Evolutionary conservation across 2,797 vertebrate species (phyloP), one percentile per base, ranked within the genome.

Genomic region (Cossypha dichroa): DNA sequence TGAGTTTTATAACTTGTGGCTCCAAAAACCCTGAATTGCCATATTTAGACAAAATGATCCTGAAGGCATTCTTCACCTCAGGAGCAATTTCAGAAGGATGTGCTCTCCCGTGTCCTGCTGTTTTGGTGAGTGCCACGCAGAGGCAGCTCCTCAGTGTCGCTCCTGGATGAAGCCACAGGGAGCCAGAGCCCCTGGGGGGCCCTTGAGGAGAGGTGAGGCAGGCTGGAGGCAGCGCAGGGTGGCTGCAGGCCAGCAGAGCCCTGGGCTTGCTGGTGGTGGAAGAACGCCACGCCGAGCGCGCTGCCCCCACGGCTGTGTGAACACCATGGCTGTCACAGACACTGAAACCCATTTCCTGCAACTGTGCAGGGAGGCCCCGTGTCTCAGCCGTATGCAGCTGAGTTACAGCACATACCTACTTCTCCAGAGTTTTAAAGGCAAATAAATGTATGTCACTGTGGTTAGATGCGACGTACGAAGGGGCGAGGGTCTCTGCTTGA

Each of bases 301-400:
- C 56, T 29, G 76, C 73, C 62, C n/a, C 46, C 15, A 4, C 2
- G 60, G 75, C 91, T 16, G 41, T 70, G 94, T 2, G 79, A 95
- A 88, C 96, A 95, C 0, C 66, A 94, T 17, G 90, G 78, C 82
- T 95, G 95, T 67, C 95, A 93, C 92, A 95, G 94, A 97, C 29
- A 97, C 8, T 89, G 87, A 86, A 96, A 93, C 76, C 93, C 93
- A 96, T 94, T 97, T 97, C 97, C 98, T 97, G 97, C 55, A 94
- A 67, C 94, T 41, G 62, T 33, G 48, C 11, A 10, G 87, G 83
- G 94, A 92, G 94, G 95, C 90, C 72, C 58, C 3, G 1, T 8
- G 1, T 69, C 90, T 96, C 95, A 80, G 11, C 26, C 13, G 2
- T 2, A 26, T 0, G 33, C 92, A 94, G 94, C 91, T 89, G 84